Percentiles rank a stretch among this genome's conserved stretches.
Evolutionary conservation across 2,888 invertebrate species (phyloP).

Genomic region (Metopia argyrocephala): DNA sequence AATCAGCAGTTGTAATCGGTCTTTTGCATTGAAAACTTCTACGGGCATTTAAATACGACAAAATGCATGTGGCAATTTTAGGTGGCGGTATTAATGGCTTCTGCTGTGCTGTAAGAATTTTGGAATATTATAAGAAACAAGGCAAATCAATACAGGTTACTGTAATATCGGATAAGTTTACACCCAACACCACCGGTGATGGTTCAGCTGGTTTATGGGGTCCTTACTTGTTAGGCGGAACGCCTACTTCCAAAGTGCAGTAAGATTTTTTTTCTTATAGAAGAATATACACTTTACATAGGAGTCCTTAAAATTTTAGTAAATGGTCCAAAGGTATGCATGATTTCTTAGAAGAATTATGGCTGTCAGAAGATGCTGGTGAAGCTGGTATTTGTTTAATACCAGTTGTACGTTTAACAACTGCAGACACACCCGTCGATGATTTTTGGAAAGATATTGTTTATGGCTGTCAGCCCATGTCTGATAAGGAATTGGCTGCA

Average conservation of each 20-base stretch:
- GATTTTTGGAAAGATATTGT: slow-evolving; percentile 79
- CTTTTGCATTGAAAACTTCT: neutral
- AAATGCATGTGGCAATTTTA: slow-evolving; percentile 79
- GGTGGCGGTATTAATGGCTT: slow-evolving; percentile 88
- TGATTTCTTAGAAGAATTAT: slow-evolving; percentile 81
- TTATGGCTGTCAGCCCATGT: slow-evolving; percentile 78
- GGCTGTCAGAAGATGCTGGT: slow-evolving; percentile 80
- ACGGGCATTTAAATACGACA: neutral
- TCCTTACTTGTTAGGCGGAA: slow-evolving; percentile 83
- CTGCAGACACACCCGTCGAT: slow-evolving; percentile 68
- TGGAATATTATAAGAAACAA: slow-evolving; percentile 80
- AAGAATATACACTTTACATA: neutral
- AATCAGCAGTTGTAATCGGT: slow-evolving; percentile 31
- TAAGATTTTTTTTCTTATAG: slow-evolving; percentile 71
- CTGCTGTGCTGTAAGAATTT: slow-evolving; percentile 84
- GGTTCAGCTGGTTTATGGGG: slow-evolving; percentile 88
- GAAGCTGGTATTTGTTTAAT: slow-evolving; percentile 80
- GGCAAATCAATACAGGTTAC: slow-evolving; percentile 79
- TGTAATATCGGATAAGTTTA: slow-evolving; percentile 83
- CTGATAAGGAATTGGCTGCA: slow-evolving; percentile 73
- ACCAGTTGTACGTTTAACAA: slow-evolving; percentile 77
- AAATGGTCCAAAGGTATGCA: slow-evolving; percentile 84
- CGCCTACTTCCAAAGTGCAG: slow-evolving; percentile 80
- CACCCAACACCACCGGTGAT: slow-evolving; percentile 88
- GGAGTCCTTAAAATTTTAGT: slow-evolving; percentile 76